Evolutionary conservation across 2,888 invertebrate genomes (phyloP), one percentile per base, ranked within the genome.

Genomic region (Hypsopygia costalis): DNA sequence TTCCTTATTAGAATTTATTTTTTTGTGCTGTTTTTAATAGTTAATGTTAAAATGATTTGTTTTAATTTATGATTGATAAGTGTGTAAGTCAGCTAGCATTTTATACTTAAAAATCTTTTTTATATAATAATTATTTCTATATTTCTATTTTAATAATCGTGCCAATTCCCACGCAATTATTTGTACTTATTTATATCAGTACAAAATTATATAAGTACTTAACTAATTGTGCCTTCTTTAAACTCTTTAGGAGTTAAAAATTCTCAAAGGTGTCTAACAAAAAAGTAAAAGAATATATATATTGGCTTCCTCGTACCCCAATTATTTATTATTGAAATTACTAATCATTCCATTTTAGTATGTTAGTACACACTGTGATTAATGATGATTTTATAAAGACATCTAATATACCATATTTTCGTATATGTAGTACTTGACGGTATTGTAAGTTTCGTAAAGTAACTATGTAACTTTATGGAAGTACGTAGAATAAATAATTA

Each of bases 351-450:
- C 86, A 81, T 61, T 62, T 73, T 67, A 65, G 63, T 73, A 73
- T 69, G 62, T 72, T 73, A 71, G 62, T 74, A 73, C 62, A 73
- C 69, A 71, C 79, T 85, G 85, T 85, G 82, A 85, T 85, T 83
- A 77, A 25, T 25, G 6, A 83, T 77, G 63, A 62, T 67, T 63
- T 64, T 66, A 67, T 56, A 54, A 54, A 56, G 51, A 55, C 49
- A 56, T 49, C 31, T 35, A 60, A 52, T 58, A 55, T 59, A 62
- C 46, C 67, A 73, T 70, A 71, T 80, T 76, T 73, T 77, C 67
- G 51, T 72, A 72, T 65, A 65, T 48, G 54, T 61, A 67, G 62
- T 74, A 70, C 67, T 72, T 55, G 68, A 73, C 64, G 68, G 64
- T 79, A 71, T 69, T 68, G 76, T 81, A 83, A 85, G 75, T 82